Base-by-base conservation (phyloP, 1,140 invertebrate species). In the Brachystomella parvula region DNA sequence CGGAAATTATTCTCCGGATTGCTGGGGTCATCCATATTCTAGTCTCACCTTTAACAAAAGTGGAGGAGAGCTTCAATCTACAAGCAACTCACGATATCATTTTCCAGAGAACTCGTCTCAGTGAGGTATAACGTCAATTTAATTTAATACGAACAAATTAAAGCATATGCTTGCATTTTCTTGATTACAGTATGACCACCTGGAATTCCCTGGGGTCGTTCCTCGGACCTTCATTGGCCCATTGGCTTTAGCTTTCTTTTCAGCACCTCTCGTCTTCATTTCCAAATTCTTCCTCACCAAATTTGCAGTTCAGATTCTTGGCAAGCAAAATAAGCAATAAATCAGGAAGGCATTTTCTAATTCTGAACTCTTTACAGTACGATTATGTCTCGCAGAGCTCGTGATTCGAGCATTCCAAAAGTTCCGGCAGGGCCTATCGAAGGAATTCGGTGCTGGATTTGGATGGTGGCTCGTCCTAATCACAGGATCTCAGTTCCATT, bases 31-130 rank as follows among this genome's bases (percentile, higher is more conserved):
- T 89, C 66, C 89, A 96, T 78, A 78, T 98, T 47, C 75, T 93
- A 59, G 83, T 91, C 70, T 95, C 92, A 77, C 96, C 96, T 53
- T 98, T 89, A 77, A 98, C 94, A 0, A 99, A 99, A 88, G 96
- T 99, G 12, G 96, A 99, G 80, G 97, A 99, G 82, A 98, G 94
- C 80, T 99, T 99, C 76, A 98, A 98, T 80, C 81, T 98, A 26
- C 92, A 99, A 83, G 96, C 97, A 17, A 90, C 90, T 77, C 97
- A 99, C 81, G 97, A 99, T 81, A 83, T 99, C 73, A 81, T 99
- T 19, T 96, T 94, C 79, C 86, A 94, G 76, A 82, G 86, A 65
- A 79, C 82, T 77, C 90, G 96, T 81, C 82, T 98, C 64, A n/a
- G n/a, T n/a, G n/a, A n/a, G n/a, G n/a, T n/a, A n/a, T n/a, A n/a